phyloP scores from a whole-genome alignment of 2,888 invertebrate genomes.

The Drosophila melanocephala region DNA sequence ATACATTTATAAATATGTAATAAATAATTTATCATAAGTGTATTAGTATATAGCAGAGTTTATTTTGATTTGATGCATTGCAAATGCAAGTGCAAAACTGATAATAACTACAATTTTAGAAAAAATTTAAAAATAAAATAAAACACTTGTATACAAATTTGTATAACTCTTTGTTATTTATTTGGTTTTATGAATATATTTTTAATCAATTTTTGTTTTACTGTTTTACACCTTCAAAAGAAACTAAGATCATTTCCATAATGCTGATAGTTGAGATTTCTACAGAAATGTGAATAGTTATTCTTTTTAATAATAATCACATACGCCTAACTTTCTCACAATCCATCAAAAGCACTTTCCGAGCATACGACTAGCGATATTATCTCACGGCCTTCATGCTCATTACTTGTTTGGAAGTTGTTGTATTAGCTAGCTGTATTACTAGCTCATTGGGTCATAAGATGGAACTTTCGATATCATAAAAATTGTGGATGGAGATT shows the following conservation, averaged over 20 bases:
- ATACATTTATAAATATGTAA: constrained; percentile 27
- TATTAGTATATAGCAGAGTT: constrained; percentile 45
- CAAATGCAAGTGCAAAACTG: constrained; percentile 34
- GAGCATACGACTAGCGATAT: background rate
- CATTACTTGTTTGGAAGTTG: background rate
- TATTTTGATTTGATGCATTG: constrained; percentile 39
- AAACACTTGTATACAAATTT: constrained; percentile 32
- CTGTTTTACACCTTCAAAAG: background rate
- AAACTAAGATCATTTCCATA: background rate
- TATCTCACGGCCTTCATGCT: too few species aligned
- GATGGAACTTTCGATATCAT: too few species aligned
- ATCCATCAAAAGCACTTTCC: constrained; percentile 22
- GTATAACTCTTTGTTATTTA: background rate
- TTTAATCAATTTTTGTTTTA: constrained; percentile 5
- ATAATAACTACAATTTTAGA: constrained; percentile 55
- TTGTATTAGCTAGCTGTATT: too few species aligned
- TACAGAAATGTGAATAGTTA: background rate
- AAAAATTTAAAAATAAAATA: constrained; percentile 31
- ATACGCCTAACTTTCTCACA: background rate
- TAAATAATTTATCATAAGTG: constrained; percentile 32
- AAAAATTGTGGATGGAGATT: too few species aligned
- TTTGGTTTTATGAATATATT: constrained; percentile 4
- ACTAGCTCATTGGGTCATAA: too few species aligned
- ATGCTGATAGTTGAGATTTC: constrained; percentile 15
- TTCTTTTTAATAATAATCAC: background rate